These are phyloP conservation scores for Brachionus sp. DNA, from an alignment of 1,140 invertebrate genomes.

Conservation along the genomic window DNA sequence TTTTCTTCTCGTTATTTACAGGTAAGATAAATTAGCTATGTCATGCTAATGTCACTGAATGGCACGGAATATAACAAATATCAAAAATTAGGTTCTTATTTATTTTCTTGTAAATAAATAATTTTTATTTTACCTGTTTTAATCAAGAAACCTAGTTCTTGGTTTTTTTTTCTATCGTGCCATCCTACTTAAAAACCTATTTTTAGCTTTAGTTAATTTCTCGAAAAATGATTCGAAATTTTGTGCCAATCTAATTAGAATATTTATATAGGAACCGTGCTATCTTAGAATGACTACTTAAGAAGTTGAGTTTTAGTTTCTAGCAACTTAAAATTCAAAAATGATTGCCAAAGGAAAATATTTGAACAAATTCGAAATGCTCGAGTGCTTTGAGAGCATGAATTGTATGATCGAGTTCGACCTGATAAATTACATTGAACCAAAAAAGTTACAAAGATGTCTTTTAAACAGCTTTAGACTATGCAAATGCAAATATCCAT, in stretches of 20 bases:
- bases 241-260: neutral
- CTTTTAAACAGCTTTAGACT: neutral
- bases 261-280: neutral
- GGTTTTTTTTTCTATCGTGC: neutral
- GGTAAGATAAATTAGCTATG: neutral
- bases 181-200: slow-evolving; percentile 2
- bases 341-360: neutral
- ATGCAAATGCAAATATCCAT: neutral
- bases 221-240: neutral
- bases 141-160: neutral
- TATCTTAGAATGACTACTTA: neutral
- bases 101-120: neutral
- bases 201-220: neutral
- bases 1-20: neutral
- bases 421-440: neutral
- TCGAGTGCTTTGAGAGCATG: slow-evolving; percentile 16
- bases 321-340: neutral
- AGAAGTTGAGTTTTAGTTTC: neutral
- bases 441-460: neutral
- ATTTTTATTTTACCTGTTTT: neutral
- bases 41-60: neutral
- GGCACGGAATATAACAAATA: neutral
- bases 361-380: neutral
- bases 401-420: neutral
- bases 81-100: neutral